These are phyloP conservation scores for Calliopsis andreniformis DNA, from an alignment of 1,140 invertebrate genomes.

Conservation along the genomic window DNA sequence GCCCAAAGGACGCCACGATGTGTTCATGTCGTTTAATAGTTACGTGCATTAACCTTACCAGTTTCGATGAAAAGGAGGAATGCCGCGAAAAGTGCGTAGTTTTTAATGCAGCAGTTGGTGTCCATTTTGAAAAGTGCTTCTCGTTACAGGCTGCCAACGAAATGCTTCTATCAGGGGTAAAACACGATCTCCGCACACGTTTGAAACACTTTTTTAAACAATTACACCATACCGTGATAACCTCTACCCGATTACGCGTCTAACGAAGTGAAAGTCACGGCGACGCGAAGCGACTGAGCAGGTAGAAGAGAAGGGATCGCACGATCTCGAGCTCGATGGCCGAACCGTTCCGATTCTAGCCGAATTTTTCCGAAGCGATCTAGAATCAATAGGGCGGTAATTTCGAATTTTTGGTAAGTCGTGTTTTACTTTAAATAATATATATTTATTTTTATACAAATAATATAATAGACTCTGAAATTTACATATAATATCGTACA, in stretches of 20 bases:
- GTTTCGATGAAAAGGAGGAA: slow-evolving; percentile 46
- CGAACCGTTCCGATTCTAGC: neutral
- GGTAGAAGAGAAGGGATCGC: neutral
- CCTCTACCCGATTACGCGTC: too few relatives aligned
- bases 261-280: neutral
- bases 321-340: neutral
- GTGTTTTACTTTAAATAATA: neutral
- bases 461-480: slow-evolving; percentile 2
- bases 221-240: neutral
- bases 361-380: slow-evolving; percentile 30
- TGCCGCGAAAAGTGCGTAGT: slow-evolving; percentile 34
- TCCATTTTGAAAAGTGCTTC: slow-evolving; percentile 45
- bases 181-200: neutral
- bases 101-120: slow-evolving; percentile 3
- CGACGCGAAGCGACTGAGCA: slow-evolving; percentile 28
- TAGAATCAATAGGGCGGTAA: slow-evolving; percentile 6
- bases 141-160: neutral
- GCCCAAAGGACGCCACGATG: slow-evolving; percentile 52
- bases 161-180: neutral
- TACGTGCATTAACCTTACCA: slow-evolving; percentile 61
- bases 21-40: slow-evolving; percentile 9
- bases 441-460: slow-evolving; percentile 28
- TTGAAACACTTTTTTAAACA: neutral
- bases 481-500: neutral
- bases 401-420: neutral